Evolutionary conservation across 2,113 vertebrate species (phyloP).

Genomic region (Amblyornis subalaris): DNA sequence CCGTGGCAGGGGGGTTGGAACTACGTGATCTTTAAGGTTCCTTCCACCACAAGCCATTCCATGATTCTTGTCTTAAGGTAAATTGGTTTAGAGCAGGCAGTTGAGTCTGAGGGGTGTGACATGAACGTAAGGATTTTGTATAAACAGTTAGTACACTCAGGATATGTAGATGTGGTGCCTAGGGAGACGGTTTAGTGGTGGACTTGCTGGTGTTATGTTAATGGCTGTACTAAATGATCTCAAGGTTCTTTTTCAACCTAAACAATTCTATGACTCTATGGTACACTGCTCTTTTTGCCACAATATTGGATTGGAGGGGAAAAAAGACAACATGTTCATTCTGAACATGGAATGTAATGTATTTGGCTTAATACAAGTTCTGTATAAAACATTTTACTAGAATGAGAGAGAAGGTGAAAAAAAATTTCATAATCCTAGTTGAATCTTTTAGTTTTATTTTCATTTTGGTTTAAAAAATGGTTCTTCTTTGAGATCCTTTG

Average conservation of each 20-base stretch:
- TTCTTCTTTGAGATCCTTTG: background rate
- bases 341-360: background rate
- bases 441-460: background rate
- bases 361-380: background rate
- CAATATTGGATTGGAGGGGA: background rate
- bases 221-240: background rate
- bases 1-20: background rate
- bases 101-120: background rate
- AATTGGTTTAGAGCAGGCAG: background rate
- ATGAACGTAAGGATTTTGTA: background rate
- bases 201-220: background rate
- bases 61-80: background rate
- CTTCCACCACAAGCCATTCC: background rate
- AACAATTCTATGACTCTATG: background rate
- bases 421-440: background rate
- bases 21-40: background rate
- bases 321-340: background rate
- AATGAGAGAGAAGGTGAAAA: background rate
- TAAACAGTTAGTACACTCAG: background rate
- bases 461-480: background rate
- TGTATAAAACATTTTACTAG: background rate
- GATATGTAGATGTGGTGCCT: no score
- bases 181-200: background rate
- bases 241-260: background rate
- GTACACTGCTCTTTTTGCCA: background rate